Evolutionary conservation across 2,113 vertebrate genomes (phyloP).

Genomic region (Mesitornis unicolor): DNA sequence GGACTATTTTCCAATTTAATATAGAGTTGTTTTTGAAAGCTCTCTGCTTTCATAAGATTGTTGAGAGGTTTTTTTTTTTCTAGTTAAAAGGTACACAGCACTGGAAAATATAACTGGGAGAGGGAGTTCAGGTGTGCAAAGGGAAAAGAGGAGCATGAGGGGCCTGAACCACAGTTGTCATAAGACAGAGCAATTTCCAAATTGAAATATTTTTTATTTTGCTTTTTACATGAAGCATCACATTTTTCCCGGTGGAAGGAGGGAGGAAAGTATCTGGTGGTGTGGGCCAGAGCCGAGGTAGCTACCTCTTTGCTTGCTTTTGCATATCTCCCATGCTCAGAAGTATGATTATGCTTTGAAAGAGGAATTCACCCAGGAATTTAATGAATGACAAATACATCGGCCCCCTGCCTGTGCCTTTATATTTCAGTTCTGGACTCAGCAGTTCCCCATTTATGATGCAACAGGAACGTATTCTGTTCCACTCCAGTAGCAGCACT

Average conservation of each 20-base stretch:
- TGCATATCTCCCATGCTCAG: background rate
- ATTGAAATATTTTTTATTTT: background rate
- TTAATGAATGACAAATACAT: background rate
- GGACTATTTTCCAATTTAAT: background rate
- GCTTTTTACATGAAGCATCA: background rate
- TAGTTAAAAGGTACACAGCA: background rate
- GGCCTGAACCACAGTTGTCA: background rate
- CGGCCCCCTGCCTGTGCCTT: background rate
- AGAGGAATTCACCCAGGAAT: background rate
- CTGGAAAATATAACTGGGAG: background rate
- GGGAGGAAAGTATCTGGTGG: background rate
- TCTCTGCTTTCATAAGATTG: background rate
- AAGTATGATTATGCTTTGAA: background rate
- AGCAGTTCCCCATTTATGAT: background rate
- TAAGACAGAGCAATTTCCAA: background rate
- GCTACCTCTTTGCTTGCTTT: background rate
- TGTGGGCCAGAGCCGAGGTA: background rate
- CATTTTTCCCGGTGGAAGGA: background rate
- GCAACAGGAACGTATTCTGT: background rate
- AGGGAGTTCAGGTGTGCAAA: background rate
- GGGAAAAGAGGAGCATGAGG: background rate
- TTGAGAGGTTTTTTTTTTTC: background rate
- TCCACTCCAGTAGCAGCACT: background rate
- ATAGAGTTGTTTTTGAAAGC: background rate
- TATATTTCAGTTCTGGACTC: background rate